Base-by-base conservation (phyloP, 2,888 invertebrate genomes). In the Xiphydria camelus region DNA sequence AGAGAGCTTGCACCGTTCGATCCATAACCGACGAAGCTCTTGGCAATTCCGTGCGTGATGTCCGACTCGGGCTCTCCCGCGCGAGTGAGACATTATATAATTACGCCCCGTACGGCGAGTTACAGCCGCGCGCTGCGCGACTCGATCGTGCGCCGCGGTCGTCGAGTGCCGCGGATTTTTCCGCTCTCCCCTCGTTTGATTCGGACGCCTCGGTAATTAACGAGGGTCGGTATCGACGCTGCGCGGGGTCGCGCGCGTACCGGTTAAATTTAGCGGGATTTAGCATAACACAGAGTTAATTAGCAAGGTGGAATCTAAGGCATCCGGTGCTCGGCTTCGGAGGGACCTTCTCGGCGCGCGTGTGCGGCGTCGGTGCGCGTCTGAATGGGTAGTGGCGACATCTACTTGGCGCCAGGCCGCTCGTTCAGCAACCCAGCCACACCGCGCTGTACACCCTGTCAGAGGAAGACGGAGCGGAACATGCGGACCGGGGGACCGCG, bases 251-350 rank as follows among this genome's bases (percentile, higher is more conserved):
- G 14, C 29, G 12, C 14, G 29, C 29, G 55, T 36, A 46, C 53
- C 45, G 49, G 52, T 61, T 70, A 66, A 70, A 68, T 71, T 71
- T 68, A 67, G 66, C 61, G 47, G 48, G 65, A 69, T 66, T 73
- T 69, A 66, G 68, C 70, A 71, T 72, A 71, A 70, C 68, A 66
- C 63, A 59, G 62, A 66, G 71, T 71, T 73, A 74, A 75, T 75
- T 74, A 73, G 70, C 59, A 57, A 59, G 57, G 53, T 51, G 69
- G 73, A 72, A 74, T 74, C 67, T 66, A 63, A 66, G 66, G 70
- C 59, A 71, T 66, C 60, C 29, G 10, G 12, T 29, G 29, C 29
- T 29, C 14, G 29, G 29, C 6, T 14, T 29, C 29, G 12, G 7
- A 29, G 29, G 29, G 29, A 29, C 29, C 14, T 29, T n/a, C n/a